Base-by-base conservation (phyloP, 2,797 vertebrate species). In the Lophotriccus pileatus region DNA sequence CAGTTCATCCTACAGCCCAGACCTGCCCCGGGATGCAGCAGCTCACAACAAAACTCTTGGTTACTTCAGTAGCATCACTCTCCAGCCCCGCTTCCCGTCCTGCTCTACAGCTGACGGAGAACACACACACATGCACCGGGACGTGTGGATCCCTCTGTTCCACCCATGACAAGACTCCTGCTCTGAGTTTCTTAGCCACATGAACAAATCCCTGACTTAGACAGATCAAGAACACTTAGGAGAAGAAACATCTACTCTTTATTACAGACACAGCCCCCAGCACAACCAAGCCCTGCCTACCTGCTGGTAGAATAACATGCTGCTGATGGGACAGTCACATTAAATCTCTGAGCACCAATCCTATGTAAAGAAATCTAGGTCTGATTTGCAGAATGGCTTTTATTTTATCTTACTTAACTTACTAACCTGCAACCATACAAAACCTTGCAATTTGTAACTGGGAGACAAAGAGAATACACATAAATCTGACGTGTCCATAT, bases 401-500 rank as follows among this genome's bases (percentile, higher is more conserved):
- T 59, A 55, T 74, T 90, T 80, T 62, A n/a, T 72, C 84, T 86
- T 37, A 36, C 62, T 76, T 55, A 92, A 67, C 46, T 87, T 69
- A 46, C 32, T 63, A 92, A 90, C 50, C 93, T 2, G 1, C 50
- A 47, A 53, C 68, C 6, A 4, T 64, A 52, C 60, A 93, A 94
- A 87, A 93, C 60, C 66, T 67, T 24, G 10, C 41, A 6, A 74
- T 77, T 93, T 76, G 82, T 80, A 94, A 64, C 75, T 34, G 63
- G 13, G 87, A 94, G 36, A 89, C 90, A 94, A 93, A 52, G 70
- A 74, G 67, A 85, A 87, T 66, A 75, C 64, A 74, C 63, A 89
- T 90, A 84, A 82, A 88, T 55, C 67, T 43, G 69, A 76, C 32
- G n/a, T 39, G 30, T 39, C 47, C 17, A 0, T 37, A 74, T 44